Evolutionary conservation across 2,888 invertebrate genomes (phyloP).

Genomic region (Aspidiotus destructor): DNA sequence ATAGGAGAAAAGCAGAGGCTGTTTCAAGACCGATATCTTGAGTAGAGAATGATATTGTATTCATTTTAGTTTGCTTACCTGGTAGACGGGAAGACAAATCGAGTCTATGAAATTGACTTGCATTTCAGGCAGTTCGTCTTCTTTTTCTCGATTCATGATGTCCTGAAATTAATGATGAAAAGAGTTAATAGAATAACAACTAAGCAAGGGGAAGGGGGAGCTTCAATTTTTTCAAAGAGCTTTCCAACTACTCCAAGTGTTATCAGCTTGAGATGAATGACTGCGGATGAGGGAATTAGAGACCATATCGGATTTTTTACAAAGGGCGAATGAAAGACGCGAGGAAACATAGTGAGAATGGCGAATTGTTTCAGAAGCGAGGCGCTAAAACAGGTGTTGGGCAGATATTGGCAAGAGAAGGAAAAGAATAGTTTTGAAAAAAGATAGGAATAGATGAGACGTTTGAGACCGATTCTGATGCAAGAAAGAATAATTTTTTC

Average conservation of each 20-base stretch:
- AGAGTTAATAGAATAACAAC: slow-evolving; percentile 25
- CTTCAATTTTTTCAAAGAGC: neutral
- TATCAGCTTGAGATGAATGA: neutral
- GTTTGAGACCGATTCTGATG: too few relatives aligned
- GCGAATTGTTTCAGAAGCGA: neutral
- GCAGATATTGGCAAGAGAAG: too few relatives aligned
- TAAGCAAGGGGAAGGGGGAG: neutral
- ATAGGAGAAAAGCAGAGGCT: neutral
- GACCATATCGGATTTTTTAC: neutral
- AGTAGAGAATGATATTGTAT: neutral
- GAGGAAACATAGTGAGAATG: neutral
- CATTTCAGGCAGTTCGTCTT: slow-evolving; percentile 87
- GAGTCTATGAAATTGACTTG: slow-evolving; percentile 93
- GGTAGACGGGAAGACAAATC: slow-evolving; percentile 86
- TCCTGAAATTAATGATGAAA: slow-evolving; percentile 51
- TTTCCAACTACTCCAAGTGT: neutral
- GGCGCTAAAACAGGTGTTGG: too few relatives aligned
- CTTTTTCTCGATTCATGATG: slow-evolving; percentile 90
- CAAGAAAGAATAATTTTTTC: too few relatives aligned
- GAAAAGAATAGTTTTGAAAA: too few relatives aligned
- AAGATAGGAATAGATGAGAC: too few relatives aligned
- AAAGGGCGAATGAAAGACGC: too few relatives aligned
- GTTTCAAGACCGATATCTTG: neutral
- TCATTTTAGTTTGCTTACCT: slow-evolving; percentile 49
- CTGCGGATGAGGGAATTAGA: neutral